A percentile compares a stretch with the other conserved stretches of the same genome.
phyloP scores from a whole-genome alignment of 2,113 vertebrate species.

The Thamnaconus septentrionalis region DNA sequence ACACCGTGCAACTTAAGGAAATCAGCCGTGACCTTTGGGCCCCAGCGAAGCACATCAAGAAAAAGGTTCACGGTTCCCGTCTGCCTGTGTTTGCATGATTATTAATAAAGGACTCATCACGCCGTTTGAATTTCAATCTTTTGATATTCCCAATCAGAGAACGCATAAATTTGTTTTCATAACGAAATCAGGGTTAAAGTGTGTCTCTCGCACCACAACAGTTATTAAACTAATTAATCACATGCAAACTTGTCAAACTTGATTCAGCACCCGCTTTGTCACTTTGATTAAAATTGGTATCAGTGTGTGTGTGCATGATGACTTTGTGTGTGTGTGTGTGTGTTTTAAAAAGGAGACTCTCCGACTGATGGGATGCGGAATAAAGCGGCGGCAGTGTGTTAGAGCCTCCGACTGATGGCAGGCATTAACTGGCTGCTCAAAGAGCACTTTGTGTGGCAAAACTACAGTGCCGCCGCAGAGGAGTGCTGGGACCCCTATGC shows the following conservation, averaged over 20 bases:
- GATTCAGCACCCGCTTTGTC: constrained; percentile 54
- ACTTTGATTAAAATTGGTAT: constrained; percentile 63
- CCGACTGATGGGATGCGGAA: constrained; percentile 1
- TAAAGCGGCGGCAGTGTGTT: constrained; percentile 26
- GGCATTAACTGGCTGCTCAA: constrained; percentile 50
- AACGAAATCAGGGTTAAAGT: constrained; percentile 60
- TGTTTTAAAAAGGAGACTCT: constrained; percentile 9
- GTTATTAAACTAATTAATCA: constrained; percentile 76
- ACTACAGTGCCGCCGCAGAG: constrained; percentile 48
- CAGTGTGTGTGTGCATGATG: neutral
- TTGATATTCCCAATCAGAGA: constrained; percentile 63
- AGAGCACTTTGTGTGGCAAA: constrained; percentile 60
- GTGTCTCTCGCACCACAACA: constrained; percentile 47
- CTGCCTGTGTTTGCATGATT: too few species aligned
- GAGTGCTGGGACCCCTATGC: constrained; percentile 53
- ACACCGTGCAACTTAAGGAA: constrained; percentile 27
- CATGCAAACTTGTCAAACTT: constrained; percentile 67
- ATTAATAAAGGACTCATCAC: constrained; percentile 29
- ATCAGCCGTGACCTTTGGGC: constrained; percentile 35
- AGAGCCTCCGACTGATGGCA: constrained; percentile 31
- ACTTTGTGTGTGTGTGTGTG: neutral
- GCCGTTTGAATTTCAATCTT: constrained; percentile 51
- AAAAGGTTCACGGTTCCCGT: too few species aligned
- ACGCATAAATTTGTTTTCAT: constrained; percentile 70
- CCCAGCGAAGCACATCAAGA: neutral